Percentiles rank a stretch among this genome's conserved stretches.
Conservation (phyloP, 2,113 vertebrate species). For the Petaurus breviceps region DNA sequence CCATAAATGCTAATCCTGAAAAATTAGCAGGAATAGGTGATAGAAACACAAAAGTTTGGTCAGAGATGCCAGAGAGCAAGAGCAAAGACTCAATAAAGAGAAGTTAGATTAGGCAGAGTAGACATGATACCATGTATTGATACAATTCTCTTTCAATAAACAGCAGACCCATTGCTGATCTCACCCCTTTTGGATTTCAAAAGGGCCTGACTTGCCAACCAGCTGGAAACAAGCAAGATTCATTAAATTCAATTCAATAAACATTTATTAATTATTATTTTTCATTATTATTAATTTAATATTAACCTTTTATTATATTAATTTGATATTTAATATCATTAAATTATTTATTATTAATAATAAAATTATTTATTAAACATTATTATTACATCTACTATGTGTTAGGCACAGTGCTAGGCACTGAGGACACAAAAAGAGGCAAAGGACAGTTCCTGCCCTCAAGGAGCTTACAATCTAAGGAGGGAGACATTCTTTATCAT, state of each 20-base stretch:
- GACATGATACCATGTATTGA: background rate
- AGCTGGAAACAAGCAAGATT: background rate
- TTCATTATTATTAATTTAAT: no score
- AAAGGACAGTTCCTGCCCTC: background rate
- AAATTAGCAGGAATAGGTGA: background rate
- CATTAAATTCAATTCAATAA: background rate
- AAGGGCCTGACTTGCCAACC: background rate
- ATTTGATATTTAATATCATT: no score
- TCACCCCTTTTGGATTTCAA: background rate
- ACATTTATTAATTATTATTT: background rate
- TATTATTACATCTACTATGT: background rate
- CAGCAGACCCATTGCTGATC: background rate
- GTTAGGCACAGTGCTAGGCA: background rate
- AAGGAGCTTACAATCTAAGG: background rate
- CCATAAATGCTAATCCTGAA: background rate
- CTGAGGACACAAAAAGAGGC: background rate
- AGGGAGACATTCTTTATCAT: background rate
- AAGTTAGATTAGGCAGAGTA: background rate
- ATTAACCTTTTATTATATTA: no score
- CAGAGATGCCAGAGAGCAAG: background rate
- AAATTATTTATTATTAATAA: no score
- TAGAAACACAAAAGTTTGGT: background rate
- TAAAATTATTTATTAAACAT: no score
- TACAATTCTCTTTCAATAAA: background rate
- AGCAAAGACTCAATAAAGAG: background rate